Percentiles rank a stretch among this genome's conserved stretches.
Evolutionary conservation across 1,140 invertebrate species (phyloP).

Genomic region (Grapholita molesta): DNA sequence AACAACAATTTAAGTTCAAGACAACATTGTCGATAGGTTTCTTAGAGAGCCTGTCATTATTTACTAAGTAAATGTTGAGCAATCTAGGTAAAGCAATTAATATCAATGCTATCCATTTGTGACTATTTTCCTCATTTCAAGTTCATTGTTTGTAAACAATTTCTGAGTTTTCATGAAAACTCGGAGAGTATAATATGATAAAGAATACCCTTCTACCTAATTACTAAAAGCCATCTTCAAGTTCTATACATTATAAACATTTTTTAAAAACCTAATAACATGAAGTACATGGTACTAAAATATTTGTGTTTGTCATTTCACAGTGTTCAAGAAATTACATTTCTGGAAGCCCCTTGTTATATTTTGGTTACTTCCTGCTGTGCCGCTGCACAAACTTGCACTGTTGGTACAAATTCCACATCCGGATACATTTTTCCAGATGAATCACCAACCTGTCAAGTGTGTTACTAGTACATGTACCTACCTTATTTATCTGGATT

Average conservation of each 20-base stretch:
- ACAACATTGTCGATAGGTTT: not conserved
- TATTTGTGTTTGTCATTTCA: not conserved
- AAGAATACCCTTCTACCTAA: no score
- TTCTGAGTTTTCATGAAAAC: not conserved
- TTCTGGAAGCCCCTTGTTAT: no score
- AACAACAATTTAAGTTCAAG: not conserved
- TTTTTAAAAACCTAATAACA: no score
- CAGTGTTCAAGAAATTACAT: no score
- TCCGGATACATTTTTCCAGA: not conserved
- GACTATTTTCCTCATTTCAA: not conserved
- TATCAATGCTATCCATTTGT: constrained; percentile 7
- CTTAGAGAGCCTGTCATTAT: not conserved
- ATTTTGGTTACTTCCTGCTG: no score
- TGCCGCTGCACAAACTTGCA: no score
- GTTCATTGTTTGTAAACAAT: not conserved
- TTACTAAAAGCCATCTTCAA: no score
- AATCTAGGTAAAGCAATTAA: constrained; percentile 5
- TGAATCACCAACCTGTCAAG: not conserved
- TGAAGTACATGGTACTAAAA: not conserved
- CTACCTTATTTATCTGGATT: not conserved
- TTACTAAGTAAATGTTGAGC: not conserved
- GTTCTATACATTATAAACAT: no score
- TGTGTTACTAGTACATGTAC: not conserved
- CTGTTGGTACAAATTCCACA: not conserved
- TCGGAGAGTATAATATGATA: not conserved